Evolutionary conservation across 2,797 vertebrate species (phyloP).

Genomic region (Zenarchopterus dispar): DNA sequence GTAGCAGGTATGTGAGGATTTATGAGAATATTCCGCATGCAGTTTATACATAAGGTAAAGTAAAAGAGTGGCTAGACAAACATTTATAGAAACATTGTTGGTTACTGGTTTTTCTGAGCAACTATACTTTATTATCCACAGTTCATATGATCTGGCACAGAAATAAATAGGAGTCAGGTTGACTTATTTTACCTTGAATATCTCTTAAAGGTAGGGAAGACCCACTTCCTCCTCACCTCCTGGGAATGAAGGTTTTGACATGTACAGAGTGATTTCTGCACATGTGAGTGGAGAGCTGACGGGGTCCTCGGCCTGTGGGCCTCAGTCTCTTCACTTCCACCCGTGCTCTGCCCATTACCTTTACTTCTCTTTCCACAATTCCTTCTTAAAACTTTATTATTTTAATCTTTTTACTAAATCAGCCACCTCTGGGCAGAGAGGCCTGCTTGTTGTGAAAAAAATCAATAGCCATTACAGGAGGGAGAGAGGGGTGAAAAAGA

Average conservation of each 20-base stretch:
- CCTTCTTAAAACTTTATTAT: conserved; percentile 27
- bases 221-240: conserved; percentile 41
- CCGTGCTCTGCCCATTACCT: background rate
- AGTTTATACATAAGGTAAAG: background rate
- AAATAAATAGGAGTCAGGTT: conserved; percentile 19
- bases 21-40: background rate
- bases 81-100: too few species aligned
- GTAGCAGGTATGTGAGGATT: background rate
- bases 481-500: conserved; percentile 31
- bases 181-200: conserved; percentile 13
- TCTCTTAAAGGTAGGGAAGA: conserved; percentile 35
- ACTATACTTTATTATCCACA: too few species aligned
- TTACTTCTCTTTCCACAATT: background rate
- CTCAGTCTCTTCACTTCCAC: conserved; percentile 9
- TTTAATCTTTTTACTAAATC: conserved; percentile 41
- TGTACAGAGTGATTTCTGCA: conserved; percentile 52
- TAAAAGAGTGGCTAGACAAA: background rate
- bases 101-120: too few species aligned
- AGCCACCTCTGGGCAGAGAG: conserved; percentile 52
- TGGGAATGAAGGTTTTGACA: conserved; percentile 53
- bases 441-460: conserved; percentile 75
- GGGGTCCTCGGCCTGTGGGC: conserved; percentile 47
- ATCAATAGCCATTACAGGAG: conserved; percentile 78
- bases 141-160: too few species aligned
- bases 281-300: conserved; percentile 49